Percentiles rank a stretch among this genome's conserved stretches.
Conservation (phyloP, 2,113 vertebrate genomes). For the Rhinopithecus roxellana region DNA sequence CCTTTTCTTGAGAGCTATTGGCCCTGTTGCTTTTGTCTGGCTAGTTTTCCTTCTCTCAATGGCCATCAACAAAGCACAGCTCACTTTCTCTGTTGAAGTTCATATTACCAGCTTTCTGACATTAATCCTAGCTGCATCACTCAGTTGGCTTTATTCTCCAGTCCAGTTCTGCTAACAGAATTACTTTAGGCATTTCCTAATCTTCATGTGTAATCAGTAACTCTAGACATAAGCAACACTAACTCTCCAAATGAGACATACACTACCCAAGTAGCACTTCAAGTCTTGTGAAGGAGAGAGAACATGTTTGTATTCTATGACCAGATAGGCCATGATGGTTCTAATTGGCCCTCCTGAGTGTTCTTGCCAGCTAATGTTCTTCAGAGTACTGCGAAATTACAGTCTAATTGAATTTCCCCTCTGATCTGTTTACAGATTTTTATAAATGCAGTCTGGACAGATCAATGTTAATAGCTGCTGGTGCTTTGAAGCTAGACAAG, state of each 20-base stretch:
- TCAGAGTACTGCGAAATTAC: slow-evolving; percentile 72
- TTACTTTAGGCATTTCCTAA: slow-evolving; percentile 71
- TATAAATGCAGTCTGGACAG: slow-evolving; percentile 74
- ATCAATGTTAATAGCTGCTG: slow-evolving; percentile 70
- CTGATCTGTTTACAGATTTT: slow-evolving; percentile 76
- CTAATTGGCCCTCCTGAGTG: slow-evolving; percentile 72
- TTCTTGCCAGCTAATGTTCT: slow-evolving; percentile 76
- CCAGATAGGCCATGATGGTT: slow-evolving; percentile 58
- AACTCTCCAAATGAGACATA: slow-evolving; percentile 57
- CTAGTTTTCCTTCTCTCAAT: slow-evolving; percentile 30
- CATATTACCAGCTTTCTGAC: slow-evolving; percentile 62
- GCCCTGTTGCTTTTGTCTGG: slow-evolving; percentile 18
- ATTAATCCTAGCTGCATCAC: slow-evolving; percentile 63
- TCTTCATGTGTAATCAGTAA: slow-evolving; percentile 64
- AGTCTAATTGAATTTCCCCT: slow-evolving; percentile 77
- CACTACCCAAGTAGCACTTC: slow-evolving; percentile 58
- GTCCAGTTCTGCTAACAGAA: slow-evolving; percentile 58
- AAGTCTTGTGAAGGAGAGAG: slow-evolving; percentile 39
- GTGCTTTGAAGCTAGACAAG: slow-evolving; percentile 68
- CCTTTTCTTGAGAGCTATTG: background rate
- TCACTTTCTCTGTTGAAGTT: slow-evolving; percentile 39
- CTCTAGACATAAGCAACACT: slow-evolving; percentile 44
- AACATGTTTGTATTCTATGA: slow-evolving; percentile 56
- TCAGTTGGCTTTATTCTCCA: slow-evolving; percentile 47
- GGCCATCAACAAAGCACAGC: slow-evolving; percentile 16